Conservation (phyloP, 2,888 invertebrate genomes). For the Polylopha cassiicola region DNA sequence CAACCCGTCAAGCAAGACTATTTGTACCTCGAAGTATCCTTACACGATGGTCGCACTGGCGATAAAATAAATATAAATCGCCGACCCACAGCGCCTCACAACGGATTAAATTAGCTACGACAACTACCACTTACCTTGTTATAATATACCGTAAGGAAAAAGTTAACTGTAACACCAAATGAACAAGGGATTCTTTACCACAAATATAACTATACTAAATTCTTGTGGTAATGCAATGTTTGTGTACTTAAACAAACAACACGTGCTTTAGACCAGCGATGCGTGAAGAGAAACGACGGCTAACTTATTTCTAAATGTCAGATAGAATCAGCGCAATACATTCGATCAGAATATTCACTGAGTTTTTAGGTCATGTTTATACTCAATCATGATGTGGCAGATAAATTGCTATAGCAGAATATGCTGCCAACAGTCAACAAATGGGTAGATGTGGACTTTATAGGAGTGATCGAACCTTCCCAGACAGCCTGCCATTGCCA, state of each 20-base stretch:
- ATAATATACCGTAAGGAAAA: slow-evolving; percentile 15
- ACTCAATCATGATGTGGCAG: neutral
- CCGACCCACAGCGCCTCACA: slow-evolving; percentile 25
- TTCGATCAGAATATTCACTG: slow-evolving; percentile 18
- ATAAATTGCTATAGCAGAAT: slow-evolving; percentile 11
- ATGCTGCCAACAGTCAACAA: neutral
- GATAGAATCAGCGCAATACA: slow-evolving; percentile 5
- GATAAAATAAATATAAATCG: slow-evolving; percentile 36
- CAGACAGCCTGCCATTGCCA: slow-evolving; percentile 1
- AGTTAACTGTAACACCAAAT: slow-evolving; percentile 2
- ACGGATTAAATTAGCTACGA: slow-evolving; percentile 29
- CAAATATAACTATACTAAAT: too few species aligned
- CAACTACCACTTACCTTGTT: slow-evolving; percentile 28
- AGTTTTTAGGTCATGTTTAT: slow-evolving; percentile 16
- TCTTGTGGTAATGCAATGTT: too few species aligned
- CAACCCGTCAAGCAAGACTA: slow-evolving; percentile 13
- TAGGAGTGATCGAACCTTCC: slow-evolving; percentile 9
- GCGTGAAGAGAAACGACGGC: slow-evolving; percentile 4
- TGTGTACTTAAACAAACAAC: too few species aligned
- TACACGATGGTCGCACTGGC: slow-evolving; percentile 28
- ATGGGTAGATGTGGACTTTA: neutral
- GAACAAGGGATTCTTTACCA: too few species aligned
- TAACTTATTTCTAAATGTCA: slow-evolving; percentile 14
- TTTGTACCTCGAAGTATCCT: slow-evolving; percentile 21
- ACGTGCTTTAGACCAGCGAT: too few species aligned